A percentile compares a stretch with the other conserved stretches of the same genome.
These are phyloP conservation scores for Netelia fuscicornis DNA, from an alignment of 2,888 invertebrate species.

Conservation along the genomic window DNA sequence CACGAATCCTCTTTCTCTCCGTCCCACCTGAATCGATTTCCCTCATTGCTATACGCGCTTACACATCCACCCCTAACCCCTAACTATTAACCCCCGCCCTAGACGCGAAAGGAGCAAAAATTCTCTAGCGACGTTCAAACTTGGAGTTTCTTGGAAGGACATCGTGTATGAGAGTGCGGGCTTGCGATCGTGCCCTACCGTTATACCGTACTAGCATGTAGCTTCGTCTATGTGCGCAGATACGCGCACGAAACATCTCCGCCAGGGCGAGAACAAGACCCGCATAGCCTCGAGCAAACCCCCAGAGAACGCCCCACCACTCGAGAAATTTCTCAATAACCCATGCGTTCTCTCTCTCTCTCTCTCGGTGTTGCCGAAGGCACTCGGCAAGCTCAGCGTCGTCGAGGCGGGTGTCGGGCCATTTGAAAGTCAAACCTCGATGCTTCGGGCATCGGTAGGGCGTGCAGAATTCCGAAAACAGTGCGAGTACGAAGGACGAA, in stretches of 20 bases:
- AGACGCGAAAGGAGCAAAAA: conserved; percentile 28
- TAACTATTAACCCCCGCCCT: conserved; percentile 14
- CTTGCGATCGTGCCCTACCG: background rate
- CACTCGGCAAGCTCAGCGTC: conserved; percentile 49
- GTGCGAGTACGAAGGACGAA: background rate
- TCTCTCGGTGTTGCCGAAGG: conserved; percentile 45
- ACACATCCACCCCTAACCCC: conserved; percentile 23
- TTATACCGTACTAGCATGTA: background rate
- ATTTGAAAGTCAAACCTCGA: conserved; percentile 68
- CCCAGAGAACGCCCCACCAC: conserved; percentile 50
- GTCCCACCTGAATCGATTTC: conserved; percentile 56
- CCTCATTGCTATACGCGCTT: conserved; percentile 29
- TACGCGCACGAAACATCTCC: background rate
- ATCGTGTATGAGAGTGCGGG: conserved; percentile 19
- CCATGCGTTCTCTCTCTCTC: conserved; percentile 28
- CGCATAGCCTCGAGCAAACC: conserved; percentile 41
- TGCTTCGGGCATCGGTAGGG: conserved; percentile 42
- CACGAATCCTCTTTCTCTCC: conserved; percentile 31
- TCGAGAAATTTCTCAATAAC: conserved; percentile 67
- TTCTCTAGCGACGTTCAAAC: conserved; percentile 62
- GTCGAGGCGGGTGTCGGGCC: conserved; percentile 49
- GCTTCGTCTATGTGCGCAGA: conserved; percentile 27
- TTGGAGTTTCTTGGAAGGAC: conserved; percentile 57
- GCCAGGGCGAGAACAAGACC: conserved; percentile 24
- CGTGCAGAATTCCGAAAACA: background rate